A percentile compares a stretch with the other conserved stretches of the same genome.
Evolutionary conservation across 2,888 invertebrate species (phyloP).

Genomic region (Torymus aiolomorphi): DNA sequence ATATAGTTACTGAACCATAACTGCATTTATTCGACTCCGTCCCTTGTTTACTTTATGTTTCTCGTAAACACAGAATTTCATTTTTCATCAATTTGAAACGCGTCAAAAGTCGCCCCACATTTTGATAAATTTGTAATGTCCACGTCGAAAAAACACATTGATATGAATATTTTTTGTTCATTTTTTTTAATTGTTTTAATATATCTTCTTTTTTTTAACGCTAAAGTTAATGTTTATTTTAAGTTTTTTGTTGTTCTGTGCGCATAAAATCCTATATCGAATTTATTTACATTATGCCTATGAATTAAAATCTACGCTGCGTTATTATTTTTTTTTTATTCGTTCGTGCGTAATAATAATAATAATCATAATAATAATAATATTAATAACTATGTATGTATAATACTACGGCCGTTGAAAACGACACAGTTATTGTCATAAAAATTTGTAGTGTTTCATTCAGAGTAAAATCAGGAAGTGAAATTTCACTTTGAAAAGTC

Average conservation of each 20-base stretch:
- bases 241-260: conserved; percentile 56
- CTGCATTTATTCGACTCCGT: conserved; percentile 8
- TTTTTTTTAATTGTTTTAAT: not conserved
- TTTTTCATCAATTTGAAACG: conserved; percentile 1
- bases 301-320: conserved; percentile 24
- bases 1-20: conserved; percentile 12
- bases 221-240: conserved; percentile 12
- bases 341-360: not conserved
- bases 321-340: not conserved
- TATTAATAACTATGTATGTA: conserved; percentile 1
- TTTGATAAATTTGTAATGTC: conserved; percentile 15
- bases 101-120: conserved; percentile 7
- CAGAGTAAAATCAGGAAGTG: conserved; percentile 9
- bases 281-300: conserved; percentile 47
- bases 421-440: conserved; percentile 37
- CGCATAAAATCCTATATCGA: conserved; percentile 57
- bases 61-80: conserved; percentile 1
- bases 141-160: conserved; percentile 42
- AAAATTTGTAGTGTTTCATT: conserved; percentile 35
- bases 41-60: not conserved
- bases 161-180: conserved; percentile 35
- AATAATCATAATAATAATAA: conserved; percentile 19
- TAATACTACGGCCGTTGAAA: not conserved
- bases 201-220: conserved; percentile 8
- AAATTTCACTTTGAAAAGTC: not conserved